phyloP scores from a whole-genome alignment of 2,113 vertebrate species.

The Indicator indicator region DNA sequence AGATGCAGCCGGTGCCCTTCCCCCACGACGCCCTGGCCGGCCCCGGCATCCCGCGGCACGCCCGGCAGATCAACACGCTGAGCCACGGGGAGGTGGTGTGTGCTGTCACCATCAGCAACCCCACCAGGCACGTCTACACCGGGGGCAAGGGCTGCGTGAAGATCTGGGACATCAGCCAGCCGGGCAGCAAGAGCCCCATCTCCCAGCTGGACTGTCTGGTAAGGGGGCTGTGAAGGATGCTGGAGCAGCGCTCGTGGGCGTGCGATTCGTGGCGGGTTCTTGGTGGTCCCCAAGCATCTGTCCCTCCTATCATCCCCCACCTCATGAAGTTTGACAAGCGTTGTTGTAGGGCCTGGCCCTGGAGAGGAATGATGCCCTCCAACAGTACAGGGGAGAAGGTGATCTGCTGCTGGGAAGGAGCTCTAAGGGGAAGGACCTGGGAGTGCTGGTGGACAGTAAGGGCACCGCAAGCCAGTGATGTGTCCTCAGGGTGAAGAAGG shows the following conservation, averaged over 20 bases:
- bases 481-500: not conserved
- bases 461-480: too few species aligned
- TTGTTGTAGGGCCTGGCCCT: not conserved
- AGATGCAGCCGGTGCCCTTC: conserved; percentile 98
- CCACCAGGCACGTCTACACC: conserved; percentile 94
- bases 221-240: not conserved
- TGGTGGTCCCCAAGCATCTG: fast-evolving
- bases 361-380: not conserved
- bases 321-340: not conserved
- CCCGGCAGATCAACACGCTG: conserved; percentile 95
- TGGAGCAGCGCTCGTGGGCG: fast-evolving
- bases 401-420: not conserved
- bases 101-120: conserved; percentile 97
- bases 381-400: not conserved
- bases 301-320: not conserved
- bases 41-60: conserved; percentile 92
- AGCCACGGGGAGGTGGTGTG: conserved; percentile 96
- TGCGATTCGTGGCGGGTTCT: fast-evolving
- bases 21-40: conserved; percentile 94
- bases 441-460: not conserved
- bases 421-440: not conserved
- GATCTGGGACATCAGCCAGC: conserved; percentile 99
- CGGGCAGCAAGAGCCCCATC: conserved; percentile 95
- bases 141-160: conserved; percentile 97
- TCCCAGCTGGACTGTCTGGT: conserved; percentile 98